These are phyloP conservation scores for Glaucomys volans DNA, from an alignment of 2,113 vertebrate genomes.

Conservation along the genomic window DNA sequence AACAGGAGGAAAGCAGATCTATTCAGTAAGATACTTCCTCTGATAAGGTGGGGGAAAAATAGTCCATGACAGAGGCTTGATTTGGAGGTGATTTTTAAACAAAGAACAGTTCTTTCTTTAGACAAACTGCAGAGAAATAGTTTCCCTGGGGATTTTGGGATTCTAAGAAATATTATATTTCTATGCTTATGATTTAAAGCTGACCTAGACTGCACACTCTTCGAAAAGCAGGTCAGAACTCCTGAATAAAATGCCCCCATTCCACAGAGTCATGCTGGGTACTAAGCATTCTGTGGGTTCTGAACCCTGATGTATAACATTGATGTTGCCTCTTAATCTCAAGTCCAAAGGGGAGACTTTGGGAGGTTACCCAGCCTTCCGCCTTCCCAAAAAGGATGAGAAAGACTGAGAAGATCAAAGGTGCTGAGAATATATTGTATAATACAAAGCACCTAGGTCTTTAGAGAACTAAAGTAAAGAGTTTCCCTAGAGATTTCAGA, in stretches of 20 bases:
- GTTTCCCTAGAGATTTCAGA: conserved; percentile 43
- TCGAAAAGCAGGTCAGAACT: conserved; percentile 48
- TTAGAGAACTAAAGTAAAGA: conserved; percentile 34
- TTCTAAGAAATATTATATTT: conserved; percentile 73
- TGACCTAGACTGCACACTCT: conserved; percentile 56
- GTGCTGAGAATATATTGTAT: not conserved
- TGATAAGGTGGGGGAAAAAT: conserved; percentile 55
- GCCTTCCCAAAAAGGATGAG: not conserved
- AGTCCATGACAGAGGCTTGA: conserved; percentile 49
- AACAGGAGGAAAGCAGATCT: conserved; percentile 80
- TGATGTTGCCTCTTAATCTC: conserved; percentile 13
- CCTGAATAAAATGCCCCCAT: conserved; percentile 41
- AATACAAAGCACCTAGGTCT: not conserved
- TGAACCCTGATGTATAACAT: not conserved
- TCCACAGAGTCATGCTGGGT: conserved; percentile 9
- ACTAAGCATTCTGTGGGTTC: not conserved
- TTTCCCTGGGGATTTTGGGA: conserved; percentile 55
- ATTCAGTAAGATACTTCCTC: conserved; percentile 78
- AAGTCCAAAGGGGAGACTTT: not conserved
- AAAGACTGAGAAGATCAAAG: not conserved
- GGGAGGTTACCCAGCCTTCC: not conserved
- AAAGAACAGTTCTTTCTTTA: conserved; percentile 59
- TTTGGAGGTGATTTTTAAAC: conserved; percentile 63
- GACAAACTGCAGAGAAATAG: conserved; percentile 23
- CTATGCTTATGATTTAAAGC: conserved; percentile 65